These are phyloP conservation scores for Lepidotrigona ventralis DNA, from an alignment of 1,140 invertebrate species.

Conservation along the genomic window DNA sequence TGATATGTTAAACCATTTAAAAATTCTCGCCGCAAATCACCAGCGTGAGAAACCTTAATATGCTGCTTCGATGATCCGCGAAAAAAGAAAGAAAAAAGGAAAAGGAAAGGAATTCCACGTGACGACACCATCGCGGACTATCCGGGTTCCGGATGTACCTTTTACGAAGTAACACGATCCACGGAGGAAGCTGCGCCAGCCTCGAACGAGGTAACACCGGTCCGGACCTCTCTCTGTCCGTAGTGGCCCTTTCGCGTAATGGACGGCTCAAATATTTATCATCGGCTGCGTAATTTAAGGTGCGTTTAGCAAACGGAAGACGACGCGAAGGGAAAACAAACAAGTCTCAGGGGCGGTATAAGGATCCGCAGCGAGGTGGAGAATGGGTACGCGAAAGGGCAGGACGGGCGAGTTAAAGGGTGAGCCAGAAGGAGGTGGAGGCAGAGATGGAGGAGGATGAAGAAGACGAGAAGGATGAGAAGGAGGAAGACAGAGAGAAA, in stretches of 20 bases:
- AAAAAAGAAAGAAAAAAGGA: neutral
- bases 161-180: conserved; percentile 65
- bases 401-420: conserved; percentile 49
- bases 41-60: neutral
- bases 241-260: conserved; percentile 70
- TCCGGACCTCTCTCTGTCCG: conserved; percentile 49
- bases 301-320: conserved; percentile 78
- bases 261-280: conserved; percentile 80
- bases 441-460: conserved; percentile 37
- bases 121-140: conserved; percentile 8
- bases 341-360: conserved; percentile 63
- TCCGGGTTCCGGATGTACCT: conserved; percentile 46
- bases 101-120: conserved; percentile 1
- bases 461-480: conserved; percentile 32
- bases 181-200: conserved; percentile 44
- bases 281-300: conserved; percentile 79
- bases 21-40: too few relatives aligned
- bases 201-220: conserved; percentile 55
- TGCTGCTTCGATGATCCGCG: neutral
- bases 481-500: conserved; percentile 39
- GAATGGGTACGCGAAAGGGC: conserved; percentile 53
- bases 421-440: conserved; percentile 24
- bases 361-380: conserved; percentile 48
- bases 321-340: conserved; percentile 76
- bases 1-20: too few relatives aligned